Base-by-base conservation (phyloP, 2,888 invertebrate genomes). In the Epiblema foenella region DNA sequence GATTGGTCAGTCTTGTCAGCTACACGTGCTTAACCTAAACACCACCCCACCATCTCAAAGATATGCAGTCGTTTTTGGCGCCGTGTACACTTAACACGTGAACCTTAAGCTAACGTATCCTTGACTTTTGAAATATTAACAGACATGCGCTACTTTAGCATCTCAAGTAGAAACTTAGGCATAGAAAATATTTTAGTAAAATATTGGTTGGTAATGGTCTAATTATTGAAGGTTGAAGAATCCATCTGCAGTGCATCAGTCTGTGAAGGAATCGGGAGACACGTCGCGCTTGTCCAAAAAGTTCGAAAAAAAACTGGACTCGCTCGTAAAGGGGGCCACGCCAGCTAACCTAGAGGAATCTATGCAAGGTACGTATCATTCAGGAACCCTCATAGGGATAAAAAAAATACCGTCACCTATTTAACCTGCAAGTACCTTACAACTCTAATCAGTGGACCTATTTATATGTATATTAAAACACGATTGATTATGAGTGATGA, bases 241-340 rank as follows among this genome's bases (percentile, higher is more conserved):
- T 69, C 80, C 84, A 0, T 83, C 85, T 0, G 73, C 80, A 74
- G 85, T 88, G 7, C 88, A 89, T 64, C 89, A 87, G 66, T 76
- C 83, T 0, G 88, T 91, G 1, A 89, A 83, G 68, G 87, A 89
- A 37, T 85, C 90, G 1, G 78, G 79, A 0, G 91, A 93, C 54
- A 87, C 90, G 0, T 81, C 81, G 1, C 87, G 90, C 0, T 84
- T 93, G n/a, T 82, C 85, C 51, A 89, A 88, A 73, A 91, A 91
- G 77, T 89, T 93, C 64, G 91, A 92, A 74, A 83, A 76, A 64
- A 91, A 89, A 76, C 83, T 91, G 0, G 78, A 75, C 66, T 42
- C 65, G 0, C 74, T 91, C 0, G 88, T 91, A 20, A 74, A 56
- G 15, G 82, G 81, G n/a, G 75, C 39, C 0, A 89, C 89, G 1